Percentiles rank a stretch among this genome's conserved stretches.
Evolutionary conservation across 2,888 invertebrate species (phyloP).

Genomic region (Parthenolecanium corni): DNA sequence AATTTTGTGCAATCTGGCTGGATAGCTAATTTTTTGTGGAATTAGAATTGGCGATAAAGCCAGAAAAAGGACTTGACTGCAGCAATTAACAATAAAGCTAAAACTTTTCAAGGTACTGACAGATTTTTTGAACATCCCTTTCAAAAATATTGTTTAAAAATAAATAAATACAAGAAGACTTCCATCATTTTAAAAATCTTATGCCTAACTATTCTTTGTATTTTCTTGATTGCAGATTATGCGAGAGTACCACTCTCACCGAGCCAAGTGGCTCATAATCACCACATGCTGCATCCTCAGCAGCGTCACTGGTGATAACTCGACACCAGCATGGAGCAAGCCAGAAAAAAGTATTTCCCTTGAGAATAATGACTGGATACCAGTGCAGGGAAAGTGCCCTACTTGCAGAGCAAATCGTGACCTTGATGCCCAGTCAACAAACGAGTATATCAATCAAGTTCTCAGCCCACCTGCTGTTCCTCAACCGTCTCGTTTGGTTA

Average conservation of each 20-base stretch:
- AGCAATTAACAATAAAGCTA: too few relatives aligned
- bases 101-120: too few relatives aligned
- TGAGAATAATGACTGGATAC: conserved; percentile 45
- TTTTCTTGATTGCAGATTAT: conserved; percentile 4
- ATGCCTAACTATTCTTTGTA: too few relatives aligned
- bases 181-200: too few relatives aligned
- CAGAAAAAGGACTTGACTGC: too few relatives aligned
- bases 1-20: too few relatives aligned
- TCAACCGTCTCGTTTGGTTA: conserved; percentile 6
- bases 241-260: conserved; percentile 1
- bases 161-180: too few relatives aligned
- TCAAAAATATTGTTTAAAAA: too few relatives aligned
- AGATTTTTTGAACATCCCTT: too few relatives aligned
- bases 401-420: conserved; percentile 34
- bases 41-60: too few relatives aligned
- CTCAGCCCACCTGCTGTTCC: conserved; percentile 24
- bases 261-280: conserved; percentile 9
- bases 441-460: conserved; percentile 30
- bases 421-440: conserved; percentile 29
- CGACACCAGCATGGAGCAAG: conserved; percentile 32
- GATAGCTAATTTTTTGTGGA: too few relatives aligned
- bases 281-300: conserved; percentile 2
- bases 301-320: background rate
- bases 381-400: conserved; percentile 40
- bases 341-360: conserved; percentile 31